Base-by-base conservation (phyloP, 2,113 vertebrate genomes). In the Brachionichthys hirsutus region DNA sequence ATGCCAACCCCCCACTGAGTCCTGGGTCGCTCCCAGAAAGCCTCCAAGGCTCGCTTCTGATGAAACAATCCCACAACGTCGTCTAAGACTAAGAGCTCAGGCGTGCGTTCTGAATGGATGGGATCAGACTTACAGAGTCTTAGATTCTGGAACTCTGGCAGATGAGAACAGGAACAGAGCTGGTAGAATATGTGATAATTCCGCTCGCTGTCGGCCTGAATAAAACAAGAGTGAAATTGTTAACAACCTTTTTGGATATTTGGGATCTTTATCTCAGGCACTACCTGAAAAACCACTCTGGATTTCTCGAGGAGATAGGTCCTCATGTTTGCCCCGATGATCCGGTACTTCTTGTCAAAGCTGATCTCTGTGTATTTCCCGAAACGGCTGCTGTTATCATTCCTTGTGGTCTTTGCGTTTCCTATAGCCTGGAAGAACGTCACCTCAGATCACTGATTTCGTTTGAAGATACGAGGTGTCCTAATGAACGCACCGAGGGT, bases 161-260 rank as follows among this genome's bases (percentile, higher is more conserved):
- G 89, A 48, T 82, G 71, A 22, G 95, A 94, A 62, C 93, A 98
- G 19, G 96, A 93, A 79, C 97, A 99, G 72, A 99, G 68, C 76
- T 99, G 97, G 78, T 99, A 98, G 88, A 99, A 99, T 78, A 99
- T 95, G 81, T 99, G 97, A 68, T 99, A 99, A 86, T 99, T 99
- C 64, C 96, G 90, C 85, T 99, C 97, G 52, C 95, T 94, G 78
- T 97, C 95, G 20, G 96, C 92, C 97, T 99, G 89, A 36, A 86
- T 82, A 65, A 82, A 22, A 87, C 86, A 71, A 80, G 20, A 43
- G 57, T 6, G 4, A 17, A 4, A 22, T 46, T n/a, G 20, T 20
- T 12, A 38, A 38, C 36, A 6, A 9, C 12, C 15, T 9, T 22
- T 6, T 9, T 14, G 22, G 48, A 9, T 8, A 1, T 24, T 4